Evolutionary conservation across 64 coral and sea anemone genomes (phyloP), one percentile per base, ranked within the genome.

Genomic region (Stichodactyla mertensii): DNA sequence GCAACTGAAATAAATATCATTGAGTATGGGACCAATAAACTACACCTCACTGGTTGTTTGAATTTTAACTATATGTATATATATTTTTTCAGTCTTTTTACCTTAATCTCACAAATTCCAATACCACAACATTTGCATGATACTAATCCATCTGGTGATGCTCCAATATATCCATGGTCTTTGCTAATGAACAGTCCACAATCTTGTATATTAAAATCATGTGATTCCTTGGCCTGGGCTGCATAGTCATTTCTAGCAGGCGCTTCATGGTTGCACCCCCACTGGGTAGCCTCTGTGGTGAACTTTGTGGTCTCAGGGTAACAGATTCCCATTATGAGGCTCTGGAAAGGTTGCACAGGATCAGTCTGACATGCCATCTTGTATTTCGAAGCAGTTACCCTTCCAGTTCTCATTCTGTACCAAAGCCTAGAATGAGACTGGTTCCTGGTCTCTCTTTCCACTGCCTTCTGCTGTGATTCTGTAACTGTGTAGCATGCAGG

Each of bases 101-200:
- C 91, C 78, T 89, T 89, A 83, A 66, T 31, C 82, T 85, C 83
- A 77, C 69, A 84, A 64, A 81, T 64, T 56, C 86, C 91, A 54
- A 20, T 79, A 20, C 91, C 91, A 89, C 88, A 87, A 24, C 92
- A 89, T 54, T 80, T 80, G 27, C 92, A 94, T 23, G n/a, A 56
- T 28, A 88, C 88, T 82, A 87, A 74, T 52, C 85, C 88, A 94
- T 91, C 89, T 85, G 93, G 93, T 55, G 88, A 90, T 52, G 93
- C 93, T 69, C 85, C 93, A 87, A 88, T 70, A 59, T 84, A 85
- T 45, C 88, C 88, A 45, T 64, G 89, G 20, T 88, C 54, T 61
- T 60, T 55, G 55, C 89, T 87, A n/a, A 94, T 78, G 51, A 51
- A 67, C 23, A 94, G 80, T 52, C 85, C 88, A 91, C 64, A 83